These are phyloP conservation scores for Centruroides vittatus DNA, from an alignment of 1,140 invertebrate genomes.

Conservation along the genomic window DNA sequence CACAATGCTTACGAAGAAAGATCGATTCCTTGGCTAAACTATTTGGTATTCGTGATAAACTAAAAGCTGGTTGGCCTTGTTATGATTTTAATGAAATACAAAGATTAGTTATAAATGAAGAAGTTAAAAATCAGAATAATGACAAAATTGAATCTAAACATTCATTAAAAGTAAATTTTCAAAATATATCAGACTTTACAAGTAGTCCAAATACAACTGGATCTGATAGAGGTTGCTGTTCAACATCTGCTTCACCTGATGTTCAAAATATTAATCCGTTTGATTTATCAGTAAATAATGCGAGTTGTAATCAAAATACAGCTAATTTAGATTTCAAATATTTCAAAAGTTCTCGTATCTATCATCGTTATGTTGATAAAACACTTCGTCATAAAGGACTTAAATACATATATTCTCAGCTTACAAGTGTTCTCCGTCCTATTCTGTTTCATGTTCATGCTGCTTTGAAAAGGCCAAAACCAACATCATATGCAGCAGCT, in stretches of 20 bases:
- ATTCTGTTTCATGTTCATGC: slow-evolving; percentile 29
- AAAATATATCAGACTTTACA: background rate
- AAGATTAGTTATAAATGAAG: no score
- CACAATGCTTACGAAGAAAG: slow-evolving; percentile 62
- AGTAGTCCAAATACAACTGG: slow-evolving; percentile 1
- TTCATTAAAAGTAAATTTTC: no score
- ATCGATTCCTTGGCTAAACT: slow-evolving; percentile 60
- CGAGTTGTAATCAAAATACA: background rate
- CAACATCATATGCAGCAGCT: background rate
- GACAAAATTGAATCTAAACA: no score
- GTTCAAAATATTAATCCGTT: background rate
- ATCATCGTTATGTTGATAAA: slow-evolving; percentile 66
- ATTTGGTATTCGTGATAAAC: slow-evolving; percentile 37
- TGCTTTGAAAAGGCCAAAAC: slow-evolving; percentile 25
- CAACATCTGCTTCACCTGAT: background rate
- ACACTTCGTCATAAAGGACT: slow-evolving; percentile 70
- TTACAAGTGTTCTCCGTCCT: slow-evolving; percentile 28
- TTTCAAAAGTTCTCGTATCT: slow-evolving; percentile 16
- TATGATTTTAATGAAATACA: slow-evolving; percentile 7
- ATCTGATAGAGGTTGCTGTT: slow-evolving; percentile 7
- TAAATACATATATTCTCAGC: slow-evolving; percentile 42
- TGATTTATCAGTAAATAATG: background rate
- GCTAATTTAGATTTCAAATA: background rate
- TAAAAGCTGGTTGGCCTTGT: slow-evolving; percentile 28
- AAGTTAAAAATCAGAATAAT: no score